Conservation (phyloP, 2,113 vertebrate species). For the Nerophis ophidion region DNA sequence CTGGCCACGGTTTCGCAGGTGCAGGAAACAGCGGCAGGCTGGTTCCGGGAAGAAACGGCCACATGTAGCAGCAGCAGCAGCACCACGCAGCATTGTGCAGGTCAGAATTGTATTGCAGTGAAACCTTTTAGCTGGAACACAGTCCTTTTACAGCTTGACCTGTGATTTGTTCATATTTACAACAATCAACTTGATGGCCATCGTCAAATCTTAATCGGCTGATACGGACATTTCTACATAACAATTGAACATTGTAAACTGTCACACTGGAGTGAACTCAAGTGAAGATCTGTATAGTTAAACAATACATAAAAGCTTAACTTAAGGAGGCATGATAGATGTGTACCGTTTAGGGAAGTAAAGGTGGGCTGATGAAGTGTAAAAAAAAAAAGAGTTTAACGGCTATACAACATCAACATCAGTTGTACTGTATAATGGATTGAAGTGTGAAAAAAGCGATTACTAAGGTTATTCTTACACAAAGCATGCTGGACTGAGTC, state of each 20-base stretch:
- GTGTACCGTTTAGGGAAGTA: neutral
- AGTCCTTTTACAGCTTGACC: too few species aligned
- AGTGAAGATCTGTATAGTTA: too few species aligned
- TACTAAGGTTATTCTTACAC: too few species aligned
- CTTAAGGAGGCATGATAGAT: neutral
- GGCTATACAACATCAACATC: too few species aligned
- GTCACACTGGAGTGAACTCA: too few species aligned
- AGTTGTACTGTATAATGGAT: too few species aligned
- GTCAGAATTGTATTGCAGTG: conserved; percentile 55
- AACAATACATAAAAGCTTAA: neutral
- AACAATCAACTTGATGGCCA: too few species aligned
- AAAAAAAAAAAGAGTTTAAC: neutral
- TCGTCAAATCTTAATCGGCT: too few species aligned
- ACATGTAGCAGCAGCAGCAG: conserved; percentile 59
- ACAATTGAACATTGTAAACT: too few species aligned
- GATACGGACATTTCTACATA: too few species aligned
- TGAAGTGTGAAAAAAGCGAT: neutral
- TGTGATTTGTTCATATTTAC: too few species aligned
- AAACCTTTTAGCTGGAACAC: neutral
- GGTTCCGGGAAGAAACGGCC: conserved; percentile 73
- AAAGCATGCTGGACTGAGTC: too few species aligned
- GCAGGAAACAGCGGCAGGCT: conserved; percentile 63
- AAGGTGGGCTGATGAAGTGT: neutral
- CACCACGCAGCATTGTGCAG: conserved; percentile 67
- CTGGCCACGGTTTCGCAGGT: conserved; percentile 69